Percentiles rank a stretch among this genome's conserved stretches.
phyloP scores from a whole-genome alignment of 1,140 invertebrate species.

The Magallana ariakensis region DNA sequence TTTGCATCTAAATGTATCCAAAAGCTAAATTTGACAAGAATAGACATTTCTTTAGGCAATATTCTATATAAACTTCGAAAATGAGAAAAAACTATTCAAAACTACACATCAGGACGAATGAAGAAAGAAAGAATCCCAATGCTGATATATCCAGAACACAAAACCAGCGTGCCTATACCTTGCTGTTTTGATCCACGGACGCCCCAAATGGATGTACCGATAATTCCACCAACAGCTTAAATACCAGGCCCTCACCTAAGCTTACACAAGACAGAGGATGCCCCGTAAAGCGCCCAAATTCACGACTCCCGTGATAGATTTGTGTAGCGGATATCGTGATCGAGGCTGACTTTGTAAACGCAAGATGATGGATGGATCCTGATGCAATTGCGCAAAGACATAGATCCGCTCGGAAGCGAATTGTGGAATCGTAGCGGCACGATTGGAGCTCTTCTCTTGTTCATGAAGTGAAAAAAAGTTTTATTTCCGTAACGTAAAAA shows the following conservation, averaged over 20 bases:
- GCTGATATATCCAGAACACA: neutral
- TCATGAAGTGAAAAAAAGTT: no score
- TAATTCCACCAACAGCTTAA: neutral
- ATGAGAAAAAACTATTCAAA: neutral
- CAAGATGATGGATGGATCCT: slow-evolving; percentile 16
- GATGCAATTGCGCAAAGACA: neutral
- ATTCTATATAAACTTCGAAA: no score
- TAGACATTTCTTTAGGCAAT: no score
- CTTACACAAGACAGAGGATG: neutral
- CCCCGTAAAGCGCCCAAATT: neutral
- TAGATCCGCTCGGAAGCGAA: neutral
- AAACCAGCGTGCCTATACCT: neutral
- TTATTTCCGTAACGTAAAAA: no score
- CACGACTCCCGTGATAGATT: neutral
- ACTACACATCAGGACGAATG: neutral
- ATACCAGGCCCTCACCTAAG: slow-evolving; percentile 7
- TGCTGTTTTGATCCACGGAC: slow-evolving; percentile 16
- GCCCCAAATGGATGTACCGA: neutral
- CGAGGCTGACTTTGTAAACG: slow-evolving; percentile 2
- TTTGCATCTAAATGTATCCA: neutral
- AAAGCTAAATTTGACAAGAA: no score
- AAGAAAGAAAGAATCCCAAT: neutral
- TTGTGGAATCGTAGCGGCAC: no score
- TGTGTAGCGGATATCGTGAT: slow-evolving; percentile 8
- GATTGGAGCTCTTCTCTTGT: no score